Conservation (phyloP, 1,140 invertebrate genomes). For the Oryzaephilus surinamensis region DNA sequence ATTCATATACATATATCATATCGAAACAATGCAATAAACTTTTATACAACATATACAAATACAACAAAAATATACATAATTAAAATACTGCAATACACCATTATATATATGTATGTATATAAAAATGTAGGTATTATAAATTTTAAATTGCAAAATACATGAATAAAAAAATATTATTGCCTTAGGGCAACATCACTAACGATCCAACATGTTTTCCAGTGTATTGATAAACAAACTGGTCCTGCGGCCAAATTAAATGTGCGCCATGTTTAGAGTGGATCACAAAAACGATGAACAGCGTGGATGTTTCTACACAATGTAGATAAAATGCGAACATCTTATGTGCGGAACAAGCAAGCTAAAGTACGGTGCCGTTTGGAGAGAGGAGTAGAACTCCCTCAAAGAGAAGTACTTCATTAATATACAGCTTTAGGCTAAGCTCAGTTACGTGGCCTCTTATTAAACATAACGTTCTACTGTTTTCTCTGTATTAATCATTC, state of each 20-base stretch:
- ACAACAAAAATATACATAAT: slow-evolving; percentile 10
- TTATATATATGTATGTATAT: no score
- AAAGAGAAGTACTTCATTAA: slow-evolving; percentile 25
- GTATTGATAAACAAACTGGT: slow-evolving; percentile 27
- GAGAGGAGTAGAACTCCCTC: slow-evolving; percentile 13
- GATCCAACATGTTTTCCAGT: slow-evolving; percentile 18
- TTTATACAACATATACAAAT: no score
- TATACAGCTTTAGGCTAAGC: slow-evolving; percentile 17
- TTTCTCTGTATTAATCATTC: slow-evolving; percentile 18
- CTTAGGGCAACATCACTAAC: slow-evolving; percentile 13
- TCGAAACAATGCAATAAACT: no score
- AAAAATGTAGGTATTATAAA: slow-evolving; percentile 12
- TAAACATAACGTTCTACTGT: no score
- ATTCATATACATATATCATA: no score
- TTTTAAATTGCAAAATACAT: slow-evolving; percentile 13
- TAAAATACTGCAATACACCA: slow-evolving; percentile 8
- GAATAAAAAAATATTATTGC: slow-evolving; percentile 14
- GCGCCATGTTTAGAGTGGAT: slow-evolving; percentile 16
- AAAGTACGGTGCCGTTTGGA: no score
- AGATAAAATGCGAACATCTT: slow-evolving; percentile 30
- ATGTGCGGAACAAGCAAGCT: slow-evolving; percentile 23
- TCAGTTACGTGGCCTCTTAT: slow-evolving; percentile 5
- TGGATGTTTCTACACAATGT: slow-evolving; percentile 27
- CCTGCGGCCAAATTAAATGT: slow-evolving; percentile 27
- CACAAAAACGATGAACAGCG: slow-evolving; percentile 21